Percentiles rank a stretch among this genome's conserved stretches.
Evolutionary conservation across 1,140 invertebrate genomes (phyloP).

Genomic region (Heterodera carotae): DNA sequence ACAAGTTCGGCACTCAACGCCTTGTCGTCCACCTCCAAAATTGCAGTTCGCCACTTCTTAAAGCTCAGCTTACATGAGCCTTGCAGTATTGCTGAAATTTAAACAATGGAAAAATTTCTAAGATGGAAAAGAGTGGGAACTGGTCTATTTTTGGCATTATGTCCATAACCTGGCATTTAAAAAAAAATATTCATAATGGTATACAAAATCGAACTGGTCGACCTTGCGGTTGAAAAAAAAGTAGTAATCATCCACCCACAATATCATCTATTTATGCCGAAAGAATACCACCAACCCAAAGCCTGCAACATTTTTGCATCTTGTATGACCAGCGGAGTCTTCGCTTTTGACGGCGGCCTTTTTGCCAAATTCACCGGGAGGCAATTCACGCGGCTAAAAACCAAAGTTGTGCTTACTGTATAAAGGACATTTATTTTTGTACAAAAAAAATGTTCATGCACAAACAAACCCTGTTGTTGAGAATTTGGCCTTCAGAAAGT

Average conservation of each 20-base stretch:
- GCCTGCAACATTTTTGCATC: constrained; percentile 41
- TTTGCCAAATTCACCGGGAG: constrained; percentile 10
- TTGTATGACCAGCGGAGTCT: constrained; percentile 45
- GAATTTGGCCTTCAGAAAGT: constrained; percentile 44
- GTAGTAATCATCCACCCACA: no score
- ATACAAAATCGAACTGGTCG: no score
- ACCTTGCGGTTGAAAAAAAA: no score
- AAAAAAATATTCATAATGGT: no score
- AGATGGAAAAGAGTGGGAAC: constrained; percentile 14
- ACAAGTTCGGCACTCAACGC: constrained; percentile 33
- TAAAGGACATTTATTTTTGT: constrained; percentile 11
- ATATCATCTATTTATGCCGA: no score
- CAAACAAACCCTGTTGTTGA: constrained; percentile 31
- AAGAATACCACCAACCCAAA: constrained; percentile 42
- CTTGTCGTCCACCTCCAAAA: constrained; percentile 43
- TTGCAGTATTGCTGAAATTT: constrained; percentile 49
- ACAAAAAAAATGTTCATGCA: not conserved
- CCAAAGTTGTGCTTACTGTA: constrained; percentile 10
- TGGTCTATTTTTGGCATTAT: no score
- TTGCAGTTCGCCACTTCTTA: constrained; percentile 41
- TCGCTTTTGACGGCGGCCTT: constrained; percentile 32
- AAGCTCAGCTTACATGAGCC: constrained; percentile 47
- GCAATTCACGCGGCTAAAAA: not conserved
- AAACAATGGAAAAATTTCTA: constrained; percentile 8
- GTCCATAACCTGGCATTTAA: no score